Conservation (phyloP, 2,113 vertebrate species). For the Henicopernis longicauda region DNA sequence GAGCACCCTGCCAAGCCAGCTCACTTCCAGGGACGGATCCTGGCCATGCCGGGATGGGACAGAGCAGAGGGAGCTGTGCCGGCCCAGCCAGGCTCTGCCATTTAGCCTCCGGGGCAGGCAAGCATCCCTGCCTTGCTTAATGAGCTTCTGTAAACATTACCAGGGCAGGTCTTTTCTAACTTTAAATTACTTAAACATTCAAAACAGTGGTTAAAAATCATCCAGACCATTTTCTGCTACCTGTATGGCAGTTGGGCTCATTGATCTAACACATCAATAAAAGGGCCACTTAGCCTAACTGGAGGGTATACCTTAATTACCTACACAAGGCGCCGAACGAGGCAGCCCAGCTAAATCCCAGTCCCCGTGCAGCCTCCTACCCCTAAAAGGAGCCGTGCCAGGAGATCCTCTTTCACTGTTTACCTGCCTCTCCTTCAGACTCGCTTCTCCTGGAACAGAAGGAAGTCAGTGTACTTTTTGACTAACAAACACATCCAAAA, state of each 20-base stretch:
- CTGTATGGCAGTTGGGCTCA: not conserved
- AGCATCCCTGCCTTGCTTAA: not conserved
- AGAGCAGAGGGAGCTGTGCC: fast-evolving
- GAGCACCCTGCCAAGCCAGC: not conserved
- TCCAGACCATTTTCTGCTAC: not conserved
- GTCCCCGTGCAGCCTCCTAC: not conserved
- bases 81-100: not conserved
- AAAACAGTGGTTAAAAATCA: slow-evolving; percentile 20
- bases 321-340: not conserved
- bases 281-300: not conserved
- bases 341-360: not conserved
- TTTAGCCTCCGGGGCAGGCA: not conserved
- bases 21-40: not conserved
- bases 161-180: not conserved
- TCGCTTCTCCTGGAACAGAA: not conserved
- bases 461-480: slow-evolving; percentile 18
- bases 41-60: not conserved
- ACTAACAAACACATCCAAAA: slow-evolving; percentile 41
- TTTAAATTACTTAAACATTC: slow-evolving; percentile 5
- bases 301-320: not conserved
- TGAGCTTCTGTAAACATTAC: not conserved
- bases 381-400: not conserved
- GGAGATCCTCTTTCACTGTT: slow-evolving; percentile 22
- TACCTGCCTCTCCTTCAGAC: slow-evolving; percentile 1
- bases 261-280: not conserved